Base-by-base conservation (phyloP, 2,888 invertebrate genomes). In the Oxystoma pomonae region DNA sequence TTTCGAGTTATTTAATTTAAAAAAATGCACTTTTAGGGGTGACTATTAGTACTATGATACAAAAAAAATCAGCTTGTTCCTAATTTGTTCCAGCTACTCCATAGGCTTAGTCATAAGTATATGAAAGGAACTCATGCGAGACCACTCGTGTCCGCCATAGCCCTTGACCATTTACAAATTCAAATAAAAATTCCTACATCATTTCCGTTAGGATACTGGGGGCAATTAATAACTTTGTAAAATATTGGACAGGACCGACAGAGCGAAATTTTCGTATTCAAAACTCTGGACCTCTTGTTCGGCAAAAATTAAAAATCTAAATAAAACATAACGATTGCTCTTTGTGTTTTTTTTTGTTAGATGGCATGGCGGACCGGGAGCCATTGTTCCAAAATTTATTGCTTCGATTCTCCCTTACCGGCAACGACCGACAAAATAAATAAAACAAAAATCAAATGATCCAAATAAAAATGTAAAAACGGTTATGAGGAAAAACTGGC, bases 321-420 rank as follows among this genome's bases (percentile, higher is more conserved):
- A 78, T 77, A 77, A 76, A 77, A 75, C 76, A 74, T 76, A 76
- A 77, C 77, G 74, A 75, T 73, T 72, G 69, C 60, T 71, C 75
- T 71, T 76, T 76, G 75, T 73, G 74, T 75, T 74, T 74, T 74
- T 71, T 35, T 35, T 35, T 35, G 35, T 35, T 35, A 35, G 35
- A 35, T 35, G 35, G 35, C 35, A 12, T 3, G 3, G 5, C 35
- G 12, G 35, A 75, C 72, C 73, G 74, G 69, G 70, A 73, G 71
- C 76, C 73, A 77, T 78, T 78, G 78, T 77, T 77, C 72, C 69
- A 65, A 71, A 74, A 78, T 77, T 77, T 78, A 77, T 78, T 75
- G 74, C 75, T 70, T 68, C 69, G 60, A 61, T 61, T 65, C 61
- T 60, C 57, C 59, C 55, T 61, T 18, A 20, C 49, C 58, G n/a